A percentile compares a stretch with the other conserved stretches of the same genome.
phyloP scores from a whole-genome alignment of 1,140 invertebrate species.

The Pentalonia nigronervosa region DNA sequence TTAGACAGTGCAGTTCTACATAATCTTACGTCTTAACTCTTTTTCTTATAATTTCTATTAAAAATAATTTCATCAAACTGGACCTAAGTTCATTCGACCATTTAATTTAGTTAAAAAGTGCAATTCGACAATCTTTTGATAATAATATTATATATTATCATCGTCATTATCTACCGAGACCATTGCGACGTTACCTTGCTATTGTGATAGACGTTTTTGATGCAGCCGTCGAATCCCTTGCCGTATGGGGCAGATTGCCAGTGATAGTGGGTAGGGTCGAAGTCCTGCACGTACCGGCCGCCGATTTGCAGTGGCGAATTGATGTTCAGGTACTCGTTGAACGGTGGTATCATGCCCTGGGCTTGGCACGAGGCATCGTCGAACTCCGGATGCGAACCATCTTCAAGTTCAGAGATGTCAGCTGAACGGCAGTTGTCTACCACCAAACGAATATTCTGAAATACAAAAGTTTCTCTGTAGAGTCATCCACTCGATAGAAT shows the following conservation, averaged over 20 bases:
- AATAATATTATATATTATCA: too few relatives aligned
- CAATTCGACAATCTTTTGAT: too few relatives aligned
- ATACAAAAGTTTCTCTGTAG: conserved; percentile 54
- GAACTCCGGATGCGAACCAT: conserved; percentile 84
- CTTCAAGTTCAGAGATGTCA: conserved; percentile 84
- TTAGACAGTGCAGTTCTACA: too few relatives aligned
- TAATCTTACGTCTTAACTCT: too few relatives aligned
- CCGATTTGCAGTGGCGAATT: conserved; percentile 94
- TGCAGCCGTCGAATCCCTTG: conserved; percentile 93
- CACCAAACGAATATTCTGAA: conserved; percentile 81
- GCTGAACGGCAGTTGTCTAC: conserved; percentile 91
- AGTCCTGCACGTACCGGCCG: conserved; percentile 85
- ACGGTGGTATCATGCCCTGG: conserved; percentile 85
- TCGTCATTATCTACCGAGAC: too few relatives aligned
- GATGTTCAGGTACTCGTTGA: conserved; percentile 96
- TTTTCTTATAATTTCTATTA: too few relatives aligned
- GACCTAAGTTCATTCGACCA: too few relatives aligned
- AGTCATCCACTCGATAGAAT: not conserved
- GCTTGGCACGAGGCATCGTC: conserved; percentile 89
- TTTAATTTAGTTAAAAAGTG: too few relatives aligned
- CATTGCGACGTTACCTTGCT: conserved; percentile 72
- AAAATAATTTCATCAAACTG: too few relatives aligned
- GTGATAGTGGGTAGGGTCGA: conserved; percentile 83
- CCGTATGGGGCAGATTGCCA: conserved; percentile 87
- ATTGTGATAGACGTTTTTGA: conserved; percentile 93